Evolutionary conservation across 2,888 invertebrate species (phyloP).

Genomic region (Acleris sparsana): DNA sequence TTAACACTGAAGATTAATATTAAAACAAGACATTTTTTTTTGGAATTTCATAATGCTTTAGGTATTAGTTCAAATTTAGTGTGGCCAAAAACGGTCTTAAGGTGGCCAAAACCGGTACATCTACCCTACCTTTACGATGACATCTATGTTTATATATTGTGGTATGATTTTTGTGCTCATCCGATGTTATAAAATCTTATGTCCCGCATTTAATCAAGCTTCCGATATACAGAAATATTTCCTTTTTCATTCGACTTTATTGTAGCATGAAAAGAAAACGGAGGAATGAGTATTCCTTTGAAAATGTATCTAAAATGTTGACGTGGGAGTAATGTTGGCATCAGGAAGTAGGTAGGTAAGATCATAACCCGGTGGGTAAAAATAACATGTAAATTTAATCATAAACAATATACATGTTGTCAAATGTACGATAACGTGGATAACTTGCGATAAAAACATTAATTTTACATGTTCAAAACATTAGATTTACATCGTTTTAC

Average conservation of each 20-base stretch:
- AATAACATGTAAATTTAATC: not conserved
- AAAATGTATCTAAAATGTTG: constrained; percentile 13
- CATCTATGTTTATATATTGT: constrained; percentile 3
- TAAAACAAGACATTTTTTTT: no score
- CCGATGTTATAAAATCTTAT: constrained; percentile 21
- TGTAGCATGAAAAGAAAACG: constrained; percentile 19
- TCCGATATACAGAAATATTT: constrained; percentile 13
- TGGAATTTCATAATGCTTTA: no score
- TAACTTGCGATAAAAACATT: no score
- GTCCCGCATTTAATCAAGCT: constrained; percentile 13
- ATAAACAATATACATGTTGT: no score
- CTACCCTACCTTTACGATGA: not conserved
- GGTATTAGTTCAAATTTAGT: no score
- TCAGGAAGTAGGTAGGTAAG: not conserved
- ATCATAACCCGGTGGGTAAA: constrained; percentile 1
- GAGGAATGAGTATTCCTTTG: constrained; percentile 21
- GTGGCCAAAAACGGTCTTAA: no score
- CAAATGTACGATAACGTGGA: no score
- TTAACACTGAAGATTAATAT: no score
- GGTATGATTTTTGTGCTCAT: constrained; percentile 18
- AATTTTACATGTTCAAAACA: no score
- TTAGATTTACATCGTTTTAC: no score
- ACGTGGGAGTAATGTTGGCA: constrained; percentile 11
- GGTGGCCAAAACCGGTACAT: no score
- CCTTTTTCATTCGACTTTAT: constrained; percentile 7